phyloP scores from a whole-genome alignment of 2,797 vertebrate species.

The Xiphophorus birchmanni region DNA sequence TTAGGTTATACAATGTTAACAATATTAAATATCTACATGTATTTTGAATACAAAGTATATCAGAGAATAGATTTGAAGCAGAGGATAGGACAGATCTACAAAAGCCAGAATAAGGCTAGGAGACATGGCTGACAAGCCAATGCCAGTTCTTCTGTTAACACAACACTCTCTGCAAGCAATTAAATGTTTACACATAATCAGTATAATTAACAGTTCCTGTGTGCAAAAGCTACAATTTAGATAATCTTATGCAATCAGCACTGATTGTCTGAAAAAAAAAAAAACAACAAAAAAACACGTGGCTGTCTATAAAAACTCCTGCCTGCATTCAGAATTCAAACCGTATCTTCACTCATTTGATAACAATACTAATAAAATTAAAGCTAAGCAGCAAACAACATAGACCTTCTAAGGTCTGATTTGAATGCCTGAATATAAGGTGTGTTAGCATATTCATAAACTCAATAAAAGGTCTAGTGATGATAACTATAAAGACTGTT shows the following conservation, averaged over 20 bases:
- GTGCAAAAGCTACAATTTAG: neutral
- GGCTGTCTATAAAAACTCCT: constrained; percentile 18
- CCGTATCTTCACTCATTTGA: neutral
- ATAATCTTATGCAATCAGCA: constrained; percentile 26
- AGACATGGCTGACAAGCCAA: neutral
- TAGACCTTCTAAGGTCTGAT: neutral
- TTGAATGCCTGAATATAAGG: neutral
- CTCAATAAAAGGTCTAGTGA: neutral
- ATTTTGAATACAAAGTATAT: neutral
- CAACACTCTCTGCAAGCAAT: neutral
- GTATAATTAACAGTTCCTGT: constrained; percentile 6
- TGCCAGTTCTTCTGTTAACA: neutral
- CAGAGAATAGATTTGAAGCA: neutral
- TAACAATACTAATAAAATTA: neutral
- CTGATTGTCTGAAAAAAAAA: constrained; percentile 14
- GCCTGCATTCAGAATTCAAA: neutral
- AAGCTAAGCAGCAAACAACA: constrained; percentile 2
- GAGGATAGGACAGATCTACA: neutral
- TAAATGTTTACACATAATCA: neutral
- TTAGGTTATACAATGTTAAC: neutral
- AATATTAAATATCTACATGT: neutral
- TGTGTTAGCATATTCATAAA: constrained; percentile 9
- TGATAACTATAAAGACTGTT: constrained; percentile 1
- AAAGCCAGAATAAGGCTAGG: neutral
- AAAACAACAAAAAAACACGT: constrained; percentile 8